Percentiles rank a stretch among this genome's conserved stretches.
Evolutionary conservation across 2,888 invertebrate genomes (phyloP).

Genomic region (Sisyra nigra): DNA sequence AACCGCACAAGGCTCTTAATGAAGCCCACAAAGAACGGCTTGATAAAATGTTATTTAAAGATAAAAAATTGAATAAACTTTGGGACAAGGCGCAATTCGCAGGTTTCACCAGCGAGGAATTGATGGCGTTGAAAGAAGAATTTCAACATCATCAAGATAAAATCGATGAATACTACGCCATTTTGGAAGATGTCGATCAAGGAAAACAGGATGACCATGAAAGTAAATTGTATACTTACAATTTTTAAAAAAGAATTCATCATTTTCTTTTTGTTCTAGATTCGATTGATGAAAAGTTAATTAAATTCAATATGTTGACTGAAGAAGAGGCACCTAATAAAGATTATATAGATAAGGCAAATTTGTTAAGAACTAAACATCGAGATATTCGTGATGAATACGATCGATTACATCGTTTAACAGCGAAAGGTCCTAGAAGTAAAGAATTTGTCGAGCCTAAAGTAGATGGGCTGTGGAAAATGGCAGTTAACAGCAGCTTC

Average conservation of each 20-base stretch:
- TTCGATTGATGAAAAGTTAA: conserved; percentile 54
- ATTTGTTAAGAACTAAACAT: conserved; percentile 57
- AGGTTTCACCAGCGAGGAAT: conserved; percentile 74
- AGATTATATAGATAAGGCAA: conserved; percentile 49
- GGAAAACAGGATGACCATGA: conserved; percentile 39
- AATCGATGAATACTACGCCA: conserved; percentile 72
- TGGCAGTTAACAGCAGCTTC: conserved; percentile 68
- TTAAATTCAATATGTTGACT: conserved; percentile 53
- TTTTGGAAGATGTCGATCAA: conserved; percentile 54
- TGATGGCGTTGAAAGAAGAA: conserved; percentile 71
- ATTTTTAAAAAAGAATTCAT: not conserved
- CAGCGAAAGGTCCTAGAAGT: conserved; percentile 62
- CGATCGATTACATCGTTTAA: conserved; percentile 55
- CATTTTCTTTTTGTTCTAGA: conserved; percentile 29
- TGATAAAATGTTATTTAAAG: conserved; percentile 68
- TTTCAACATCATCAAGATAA: conserved; percentile 86
- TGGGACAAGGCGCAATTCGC: conserved; percentile 81
- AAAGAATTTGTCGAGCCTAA: conserved; percentile 83
- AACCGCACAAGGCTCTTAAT: conserved; percentile 33
- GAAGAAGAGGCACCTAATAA: conserved; percentile 39
- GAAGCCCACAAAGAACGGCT: conserved; percentile 40
- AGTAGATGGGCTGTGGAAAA: conserved; percentile 76
- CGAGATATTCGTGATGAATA: conserved; percentile 59
- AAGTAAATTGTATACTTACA: conserved; percentile 33
- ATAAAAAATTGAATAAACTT: conserved; percentile 74